phyloP scores from a whole-genome alignment of 2,113 vertebrate genomes.

The Leuciscus idus region DNA sequence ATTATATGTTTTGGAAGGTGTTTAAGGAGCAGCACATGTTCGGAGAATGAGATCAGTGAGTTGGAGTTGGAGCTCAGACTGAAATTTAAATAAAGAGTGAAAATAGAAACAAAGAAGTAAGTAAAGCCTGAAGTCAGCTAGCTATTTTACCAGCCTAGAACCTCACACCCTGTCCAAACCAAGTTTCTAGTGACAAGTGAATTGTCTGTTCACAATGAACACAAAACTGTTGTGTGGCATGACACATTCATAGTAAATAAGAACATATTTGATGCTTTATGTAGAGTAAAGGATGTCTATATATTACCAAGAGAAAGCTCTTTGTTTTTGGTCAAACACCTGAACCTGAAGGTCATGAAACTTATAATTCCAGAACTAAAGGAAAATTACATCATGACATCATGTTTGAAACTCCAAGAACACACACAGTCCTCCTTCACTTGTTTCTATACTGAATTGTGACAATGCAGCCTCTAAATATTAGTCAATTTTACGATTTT shows the following conservation, averaged over 20 bases:
- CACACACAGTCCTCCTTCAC: neutral
- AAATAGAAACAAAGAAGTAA: neutral
- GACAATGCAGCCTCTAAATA: neutral
- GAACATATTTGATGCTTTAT: too few species aligned
- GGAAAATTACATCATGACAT: neutral
- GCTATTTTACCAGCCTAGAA: neutral
- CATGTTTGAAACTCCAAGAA: neutral
- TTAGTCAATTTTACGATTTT: neutral
- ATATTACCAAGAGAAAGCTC: too few species aligned
- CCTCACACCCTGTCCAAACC: neutral
- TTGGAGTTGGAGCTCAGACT: neutral
- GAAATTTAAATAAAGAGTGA: neutral
- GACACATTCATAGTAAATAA: neutral
- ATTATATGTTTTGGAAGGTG: constrained; percentile 37
- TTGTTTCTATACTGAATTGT: neutral
- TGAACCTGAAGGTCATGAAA: too few species aligned
- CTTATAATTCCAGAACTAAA: neutral
- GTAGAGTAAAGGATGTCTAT: too few species aligned
- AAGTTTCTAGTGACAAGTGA: neutral
- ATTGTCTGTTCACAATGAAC: neutral
- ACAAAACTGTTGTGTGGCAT: neutral
- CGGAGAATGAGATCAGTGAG: constrained; percentile 26
- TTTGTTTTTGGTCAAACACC: too few species aligned
- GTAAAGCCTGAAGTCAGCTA: constrained; percentile 14
- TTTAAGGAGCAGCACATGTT: constrained; percentile 7